A percentile compares a stretch with the other conserved stretches of the same genome.
Conservation (phyloP, 1,140 invertebrate species). For the Theocolax elegans region DNA sequence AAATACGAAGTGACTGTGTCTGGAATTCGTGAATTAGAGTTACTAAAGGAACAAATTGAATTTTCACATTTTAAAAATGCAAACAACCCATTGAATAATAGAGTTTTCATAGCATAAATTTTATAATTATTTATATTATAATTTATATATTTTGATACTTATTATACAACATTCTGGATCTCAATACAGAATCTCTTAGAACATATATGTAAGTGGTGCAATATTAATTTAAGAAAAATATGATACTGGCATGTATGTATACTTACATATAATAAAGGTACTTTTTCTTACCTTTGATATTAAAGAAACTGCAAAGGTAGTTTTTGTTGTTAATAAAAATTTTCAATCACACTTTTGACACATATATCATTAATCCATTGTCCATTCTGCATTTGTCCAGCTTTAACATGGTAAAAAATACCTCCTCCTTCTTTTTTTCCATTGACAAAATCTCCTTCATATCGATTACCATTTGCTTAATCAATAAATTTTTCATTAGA, state of each 20-base stretch:
- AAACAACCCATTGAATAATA: neutral
- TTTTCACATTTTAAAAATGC: conserved; percentile 69
- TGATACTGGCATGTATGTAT: no score
- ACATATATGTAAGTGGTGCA: no score
- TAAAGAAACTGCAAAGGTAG: neutral
- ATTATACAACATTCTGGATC: no score
- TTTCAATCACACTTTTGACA: conserved; percentile 66
- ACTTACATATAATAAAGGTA: no score
- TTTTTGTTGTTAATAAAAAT: conserved; percentile 61
- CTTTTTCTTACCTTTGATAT: neutral
- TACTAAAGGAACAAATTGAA: conserved; percentile 86
- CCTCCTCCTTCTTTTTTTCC: conserved; percentile 71
- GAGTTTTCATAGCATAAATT: neutral
- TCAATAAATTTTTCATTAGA: conserved; percentile 15
- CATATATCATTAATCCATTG: conserved; percentile 68
- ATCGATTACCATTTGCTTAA: conserved; percentile 71
- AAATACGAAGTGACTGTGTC: conserved; percentile 88
- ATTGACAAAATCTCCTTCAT: conserved; percentile 71
- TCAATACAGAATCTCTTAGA: conserved; percentile 4
- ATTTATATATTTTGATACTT: neutral
- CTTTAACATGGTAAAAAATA: conserved; percentile 71
- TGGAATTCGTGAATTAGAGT: conserved; percentile 85
- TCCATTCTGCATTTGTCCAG: conserved; percentile 72
- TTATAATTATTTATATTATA: neutral
- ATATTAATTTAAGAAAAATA: no score